Percentiles rank a stretch among this genome's conserved stretches.
phyloP scores from a whole-genome alignment of 2,888 invertebrate species.

The Synergus itoensis region DNA sequence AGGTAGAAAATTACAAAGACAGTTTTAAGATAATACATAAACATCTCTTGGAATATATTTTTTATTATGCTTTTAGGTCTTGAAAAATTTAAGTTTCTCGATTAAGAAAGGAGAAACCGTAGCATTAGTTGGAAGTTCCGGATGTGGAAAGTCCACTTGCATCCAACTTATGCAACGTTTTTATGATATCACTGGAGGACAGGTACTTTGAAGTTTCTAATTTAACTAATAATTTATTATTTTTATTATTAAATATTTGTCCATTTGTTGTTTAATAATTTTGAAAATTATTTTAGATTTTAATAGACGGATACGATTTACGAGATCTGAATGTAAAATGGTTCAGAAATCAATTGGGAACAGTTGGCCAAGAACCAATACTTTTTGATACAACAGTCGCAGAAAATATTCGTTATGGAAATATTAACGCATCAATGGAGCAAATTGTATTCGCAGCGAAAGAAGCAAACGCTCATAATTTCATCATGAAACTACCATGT shows the following conservation, averaged over 20 bases:
- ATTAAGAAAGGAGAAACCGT: conserved; percentile 87
- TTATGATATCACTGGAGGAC: conserved; percentile 85
- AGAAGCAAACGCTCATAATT: conserved; percentile 88
- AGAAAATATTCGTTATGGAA: conserved; percentile 93
- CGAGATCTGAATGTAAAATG: conserved; percentile 88
- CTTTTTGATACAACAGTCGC: conserved; percentile 90
- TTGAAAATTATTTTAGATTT: conserved; percentile 66
- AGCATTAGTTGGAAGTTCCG: conserved; percentile 86
- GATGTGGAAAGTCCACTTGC: conserved; percentile 89
- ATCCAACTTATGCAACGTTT: conserved; percentile 87
- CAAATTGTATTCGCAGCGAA: conserved; percentile 86
- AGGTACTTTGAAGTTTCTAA: conserved; percentile 78
- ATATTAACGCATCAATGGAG: conserved; percentile 82
- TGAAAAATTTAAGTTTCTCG: conserved; percentile 84
- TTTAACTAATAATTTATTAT: neutral
- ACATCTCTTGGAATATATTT: neutral
- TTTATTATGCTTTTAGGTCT: conserved; percentile 75
- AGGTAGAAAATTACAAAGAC: conserved; percentile 55
- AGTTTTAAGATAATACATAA: neutral
- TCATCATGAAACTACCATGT: conserved; percentile 85
- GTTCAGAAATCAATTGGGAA: conserved; percentile 89
- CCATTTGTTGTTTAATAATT: neutral
- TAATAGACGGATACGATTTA: conserved; percentile 84
- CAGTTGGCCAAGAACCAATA: conserved; percentile 95
- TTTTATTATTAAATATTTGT: neutral